phyloP scores from a whole-genome alignment of 2,797 vertebrate genomes.

The Gallirallus australis region DNA sequence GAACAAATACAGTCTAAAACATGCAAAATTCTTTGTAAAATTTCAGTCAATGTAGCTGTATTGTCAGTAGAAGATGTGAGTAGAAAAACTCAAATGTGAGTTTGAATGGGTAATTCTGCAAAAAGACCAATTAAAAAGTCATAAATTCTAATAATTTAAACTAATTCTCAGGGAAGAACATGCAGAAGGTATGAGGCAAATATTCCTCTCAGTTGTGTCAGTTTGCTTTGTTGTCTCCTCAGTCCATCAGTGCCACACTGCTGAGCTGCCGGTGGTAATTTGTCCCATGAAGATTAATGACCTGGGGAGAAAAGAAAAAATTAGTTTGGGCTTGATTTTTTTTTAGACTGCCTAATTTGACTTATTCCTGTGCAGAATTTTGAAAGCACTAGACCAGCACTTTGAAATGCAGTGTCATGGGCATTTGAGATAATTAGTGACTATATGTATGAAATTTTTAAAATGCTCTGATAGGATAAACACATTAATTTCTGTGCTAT shows the following conservation, averaged over 20 bases:
- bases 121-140: not conserved
- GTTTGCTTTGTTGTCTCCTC: not conserved
- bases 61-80: not conserved
- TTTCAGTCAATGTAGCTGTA: not conserved
- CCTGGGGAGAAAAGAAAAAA: conserved; percentile 20
- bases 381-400: not conserved
- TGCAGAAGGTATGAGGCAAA: not conserved
- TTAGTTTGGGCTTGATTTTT: conserved; percentile 53
- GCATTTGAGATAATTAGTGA: conserved; percentile 43
- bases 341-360: conserved; percentile 13
- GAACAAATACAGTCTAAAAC: not conserved
- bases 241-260: conserved; percentile 25
- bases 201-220: not conserved
- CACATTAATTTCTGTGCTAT: conserved; percentile 69
- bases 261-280: conserved; percentile 42
- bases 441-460: not conserved
- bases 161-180: not conserved
- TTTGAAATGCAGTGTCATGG: not conserved
- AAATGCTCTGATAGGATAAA: conserved; percentile 47
- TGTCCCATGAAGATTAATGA: conserved; percentile 60
- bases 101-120: not conserved
- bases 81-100: not conserved
- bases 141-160: not conserved
- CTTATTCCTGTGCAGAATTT: not conserved
- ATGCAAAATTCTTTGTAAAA: not conserved